phyloP scores from a whole-genome alignment of 1,140 invertebrate species.

The Pantala flavescens region DNA sequence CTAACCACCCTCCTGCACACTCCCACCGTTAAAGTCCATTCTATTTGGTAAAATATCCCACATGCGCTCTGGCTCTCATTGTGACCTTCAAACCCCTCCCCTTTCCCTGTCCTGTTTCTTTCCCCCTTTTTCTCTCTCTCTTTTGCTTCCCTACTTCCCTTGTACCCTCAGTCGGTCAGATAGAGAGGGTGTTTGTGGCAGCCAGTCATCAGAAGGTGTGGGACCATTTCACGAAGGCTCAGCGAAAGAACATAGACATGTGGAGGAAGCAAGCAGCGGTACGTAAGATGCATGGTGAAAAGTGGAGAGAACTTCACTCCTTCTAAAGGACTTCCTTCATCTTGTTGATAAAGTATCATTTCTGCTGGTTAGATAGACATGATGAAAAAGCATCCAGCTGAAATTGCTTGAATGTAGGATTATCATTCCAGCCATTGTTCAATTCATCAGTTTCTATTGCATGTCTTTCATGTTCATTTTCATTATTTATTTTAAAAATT shows the following conservation, averaged over 20 bases:
- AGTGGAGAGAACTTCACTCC: neutral
- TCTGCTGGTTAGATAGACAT: no score
- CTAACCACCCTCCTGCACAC: no score
- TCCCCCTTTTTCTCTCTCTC: constrained; percentile 19
- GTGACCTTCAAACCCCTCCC: neutral
- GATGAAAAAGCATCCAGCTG: no score
- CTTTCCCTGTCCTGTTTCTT: constrained; percentile 15
- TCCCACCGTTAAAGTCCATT: no score
- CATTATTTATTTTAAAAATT: no score
- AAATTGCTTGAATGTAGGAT: no score
- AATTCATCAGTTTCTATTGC: no score
- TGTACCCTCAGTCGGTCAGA: constrained; percentile 80
- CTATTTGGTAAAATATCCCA: neutral
- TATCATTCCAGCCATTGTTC: no score
- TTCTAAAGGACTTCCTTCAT: no score
- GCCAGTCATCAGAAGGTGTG: constrained; percentile 95
- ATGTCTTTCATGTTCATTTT: no score
- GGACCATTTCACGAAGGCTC: constrained; percentile 98
- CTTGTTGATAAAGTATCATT: no score
- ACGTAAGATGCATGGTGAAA: constrained; percentile 43
- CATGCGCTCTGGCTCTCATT: neutral
- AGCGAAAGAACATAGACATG: constrained; percentile 94
- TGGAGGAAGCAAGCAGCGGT: constrained; percentile 96
- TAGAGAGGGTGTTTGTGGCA: constrained; percentile 89
- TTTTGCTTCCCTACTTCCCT: constrained; percentile 31